Evolutionary conservation across 2,888 invertebrate species (phyloP), one percentile per base, ranked within the genome.

Genomic region (Beris morrisii): DNA sequence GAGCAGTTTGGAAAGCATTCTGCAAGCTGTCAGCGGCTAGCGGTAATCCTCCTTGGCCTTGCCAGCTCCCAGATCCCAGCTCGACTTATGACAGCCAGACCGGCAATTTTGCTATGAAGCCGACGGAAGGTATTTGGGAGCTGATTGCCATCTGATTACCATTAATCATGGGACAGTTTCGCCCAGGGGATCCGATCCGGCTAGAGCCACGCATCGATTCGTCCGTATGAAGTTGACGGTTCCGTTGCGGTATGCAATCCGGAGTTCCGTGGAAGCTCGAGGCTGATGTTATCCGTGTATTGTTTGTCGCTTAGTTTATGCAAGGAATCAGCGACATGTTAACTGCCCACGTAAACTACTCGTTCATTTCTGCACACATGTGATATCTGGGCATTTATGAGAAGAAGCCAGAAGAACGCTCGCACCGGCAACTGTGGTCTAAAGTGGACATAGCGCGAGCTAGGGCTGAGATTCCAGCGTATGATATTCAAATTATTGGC

Each of bases 281-380:
- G 5, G 38, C 38, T 38, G 61, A 61, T 61, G 32, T 52, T 61
- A 61, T 61, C 61, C 61, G 50, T 12, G 61, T 50, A 61, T 61
- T 61, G 61, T 61, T 61, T 61, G 38, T 52, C 61, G 38, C 52
- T 43, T 32, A 52, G 15, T 52, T 61, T 61, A 61, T 61, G 61
- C 61, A 50, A 61, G 61, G 61, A 61, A 59, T 61, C 61, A 61
- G 43, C 61, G 28, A 50, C 61, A 61, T 61, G 61, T 61, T 61
- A 31, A 22, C 61, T 30, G 50, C 61, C 61, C 61, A 61, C 61
- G 38, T 61, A 61, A 7, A 38, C 38, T 38, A 38, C 38, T 38
- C 38, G 38, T 38, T 38, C 38, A 38, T 32, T 52, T 54, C 58
- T 46, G 15, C 54, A 12, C 11, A 4, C 55, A 43, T 61, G 52